These are phyloP conservation scores for Lampropteryx suffumata DNA, from an alignment of 2,888 invertebrate species.

Conservation along the genomic window DNA sequence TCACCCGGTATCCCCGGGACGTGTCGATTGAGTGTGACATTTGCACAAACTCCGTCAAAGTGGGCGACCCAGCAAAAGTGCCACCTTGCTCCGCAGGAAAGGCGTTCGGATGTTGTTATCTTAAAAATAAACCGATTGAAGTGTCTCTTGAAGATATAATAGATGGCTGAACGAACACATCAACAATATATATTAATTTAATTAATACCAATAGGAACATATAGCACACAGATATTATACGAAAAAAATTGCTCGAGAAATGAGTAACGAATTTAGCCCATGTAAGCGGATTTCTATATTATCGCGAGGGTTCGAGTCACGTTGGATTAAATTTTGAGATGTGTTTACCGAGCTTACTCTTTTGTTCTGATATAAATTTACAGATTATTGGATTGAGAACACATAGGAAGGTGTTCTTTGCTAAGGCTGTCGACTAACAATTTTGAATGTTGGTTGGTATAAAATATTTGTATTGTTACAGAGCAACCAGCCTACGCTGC, in stretches of 20 bases:
- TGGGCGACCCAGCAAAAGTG: constrained; percentile 63
- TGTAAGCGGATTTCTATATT: constrained; percentile 46
- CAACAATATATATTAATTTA: constrained; percentile 9
- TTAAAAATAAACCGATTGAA: constrained; percentile 61
- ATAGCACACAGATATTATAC: constrained; percentile 16
- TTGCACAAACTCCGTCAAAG: constrained; percentile 46
- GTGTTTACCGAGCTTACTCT: constrained; percentile 28
- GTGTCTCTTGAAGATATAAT: constrained; percentile 63
- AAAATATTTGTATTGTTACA: constrained; percentile 39
- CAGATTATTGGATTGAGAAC: constrained; percentile 7
- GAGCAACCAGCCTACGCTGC: constrained; percentile 62
- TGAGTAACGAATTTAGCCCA: constrained; percentile 37
- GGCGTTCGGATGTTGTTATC: constrained; percentile 39
- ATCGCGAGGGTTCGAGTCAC: constrained; percentile 33
- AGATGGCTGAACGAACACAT: constrained; percentile 49
- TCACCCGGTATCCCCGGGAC: constrained; percentile 61
- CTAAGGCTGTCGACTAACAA: too few species aligned
- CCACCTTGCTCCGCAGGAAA: constrained; percentile 43
- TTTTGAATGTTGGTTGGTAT: not conserved
- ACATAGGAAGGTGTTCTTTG: not conserved
- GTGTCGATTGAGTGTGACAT: constrained; percentile 62
- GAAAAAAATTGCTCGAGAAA: constrained; percentile 33
- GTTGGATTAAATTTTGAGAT: constrained; percentile 30
- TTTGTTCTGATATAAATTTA: constrained; percentile 20
- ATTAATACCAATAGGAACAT: constrained; percentile 11